Evolutionary conservation across 2,113 vertebrate species (phyloP), one percentile per base, ranked within the genome.

Genomic region (Aleadryas rufinucha): DNA sequence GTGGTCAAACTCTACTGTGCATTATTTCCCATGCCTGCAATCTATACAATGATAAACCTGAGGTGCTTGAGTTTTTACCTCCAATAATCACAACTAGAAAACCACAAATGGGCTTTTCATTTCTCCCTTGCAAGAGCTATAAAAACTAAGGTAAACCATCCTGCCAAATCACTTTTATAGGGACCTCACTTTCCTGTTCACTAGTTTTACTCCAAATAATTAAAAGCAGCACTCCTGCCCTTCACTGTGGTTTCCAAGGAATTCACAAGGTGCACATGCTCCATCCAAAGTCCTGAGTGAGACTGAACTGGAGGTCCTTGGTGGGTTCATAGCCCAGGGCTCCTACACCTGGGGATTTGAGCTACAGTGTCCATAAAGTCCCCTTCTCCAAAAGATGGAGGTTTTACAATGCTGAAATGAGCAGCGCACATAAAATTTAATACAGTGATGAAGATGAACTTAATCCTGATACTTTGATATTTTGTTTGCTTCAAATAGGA

Each of bases 121-220:
- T 96, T 96, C 91, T 94, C 76, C 72, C 69, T 59, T 90, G 76
- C 33, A 95, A 71, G 56, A 42, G 37, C 60, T 70, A 21, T 95
- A 96, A 94, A 97, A 81, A 16, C 41, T 63, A 74, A 78, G 72
- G 82, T 75, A 90, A 92, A 68, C 53, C 15, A 19, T 78, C 57
- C 47, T 89, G 90, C 93, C 92, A 96, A 87, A 92, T 64, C 4
- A 4, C 44, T 90, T 97, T 92, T 95, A 92, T 65, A 31, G 26
- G 71, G 87, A 92, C 49, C 30, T 94, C 30, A 52, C 83, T 92
- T 94, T 89, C 68, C 80, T 84, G 56, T 92, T 96, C 93, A 90
- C 93, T 89, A 68, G 79, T 92, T 97, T 90, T 95, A 81, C 92
- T 92, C 68, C 35, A 74, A 23, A 72, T 93, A 95, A 91, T 92